These are phyloP conservation scores for Drosophila rellima DNA, from an alignment of 2,888 invertebrate genomes.

Conservation along the genomic window DNA sequence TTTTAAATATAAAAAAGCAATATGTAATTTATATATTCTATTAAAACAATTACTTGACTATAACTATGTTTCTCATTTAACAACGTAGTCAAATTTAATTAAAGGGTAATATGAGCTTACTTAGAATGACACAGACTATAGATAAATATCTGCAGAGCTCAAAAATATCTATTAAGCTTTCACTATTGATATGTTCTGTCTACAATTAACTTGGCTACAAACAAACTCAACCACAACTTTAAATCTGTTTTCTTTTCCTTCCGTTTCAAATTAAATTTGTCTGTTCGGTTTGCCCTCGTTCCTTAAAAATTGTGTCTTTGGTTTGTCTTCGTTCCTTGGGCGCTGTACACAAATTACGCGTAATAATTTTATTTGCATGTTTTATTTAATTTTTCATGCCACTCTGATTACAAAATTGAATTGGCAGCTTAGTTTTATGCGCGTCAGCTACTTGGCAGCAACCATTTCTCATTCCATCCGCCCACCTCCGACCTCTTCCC, in stretches of 20 bases:
- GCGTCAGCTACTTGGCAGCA: conserved; percentile 62
- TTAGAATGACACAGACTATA: too few species aligned
- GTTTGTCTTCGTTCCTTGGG: conserved; percentile 5
- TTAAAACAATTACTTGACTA: too few species aligned
- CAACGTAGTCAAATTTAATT: too few species aligned
- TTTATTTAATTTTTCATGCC: conserved; percentile 81
- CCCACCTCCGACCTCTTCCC: background rate
- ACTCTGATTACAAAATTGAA: conserved; percentile 81
- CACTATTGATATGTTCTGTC: too few species aligned
- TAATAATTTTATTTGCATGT: conserved; percentile 81
- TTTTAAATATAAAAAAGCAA: too few species aligned
- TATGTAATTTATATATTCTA: too few species aligned
- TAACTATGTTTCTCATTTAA: too few species aligned
- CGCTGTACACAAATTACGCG: conserved; percentile 74
- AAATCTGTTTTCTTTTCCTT: conserved; percentile 3
- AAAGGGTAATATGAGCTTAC: too few species aligned
- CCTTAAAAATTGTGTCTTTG: conserved; percentile 7
- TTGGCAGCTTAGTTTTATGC: conserved; percentile 79
- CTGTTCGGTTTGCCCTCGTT: background rate
- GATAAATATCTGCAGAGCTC: background rate
- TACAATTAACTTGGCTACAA: background rate
- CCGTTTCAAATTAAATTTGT: conserved; percentile 12
- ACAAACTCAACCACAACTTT: conserved; percentile 18
- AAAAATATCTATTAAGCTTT: background rate
- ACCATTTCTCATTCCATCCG: background rate